Evolutionary conservation across 2,888 invertebrate genomes (phyloP), one percentile per base, ranked within the genome.

Genomic region (Leptothorax acervorum): DNA sequence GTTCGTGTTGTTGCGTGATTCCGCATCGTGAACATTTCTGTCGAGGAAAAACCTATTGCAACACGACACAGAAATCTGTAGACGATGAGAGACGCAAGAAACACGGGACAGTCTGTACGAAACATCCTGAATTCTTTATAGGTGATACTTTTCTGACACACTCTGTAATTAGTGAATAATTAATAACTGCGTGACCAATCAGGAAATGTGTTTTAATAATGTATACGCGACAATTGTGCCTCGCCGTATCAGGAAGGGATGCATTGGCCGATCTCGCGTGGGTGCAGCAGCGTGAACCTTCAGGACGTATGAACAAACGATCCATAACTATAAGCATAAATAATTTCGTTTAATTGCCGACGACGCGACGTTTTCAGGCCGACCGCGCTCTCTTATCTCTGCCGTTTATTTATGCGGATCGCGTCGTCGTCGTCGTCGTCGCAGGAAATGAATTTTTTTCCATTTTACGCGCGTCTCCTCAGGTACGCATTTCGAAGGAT

Each of bases 371-470:
- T 45, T 12, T 45, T 12, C 39, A 6, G 39, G 35, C 23, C 51
- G 12, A 18, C 12, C 45, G 45, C 8, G n/a, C 39, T 60, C 35
- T 57, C 73, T 60, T 73, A 73, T 79, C 74, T 79, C n/a, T 23
- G 60, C 23, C 48, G 73, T 57, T 79, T 18, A 73, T 73, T 79
- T 73, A 73, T 79, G 57, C 57, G 12, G 42, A 35, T 18, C 45
- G 57, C 23, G 23, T 23, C 23, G 23, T 23, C 23, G 23, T 23
- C 23, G n/a, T 31, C 35, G 18, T 48, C 68, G 53, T 65, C 18
- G 28, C 45, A 45, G 70, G 82, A 85, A 85, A 82, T 76, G 62
- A 82, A 75, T 68, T 82, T 75, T 55, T 71, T 82, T 70, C 62
- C 62, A 51, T 55, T 63, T 70, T 15, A n/a, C 63, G 35, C 62